Base-by-base conservation (phyloP, 2,888 invertebrate species). In the Sipha maydis region DNA sequence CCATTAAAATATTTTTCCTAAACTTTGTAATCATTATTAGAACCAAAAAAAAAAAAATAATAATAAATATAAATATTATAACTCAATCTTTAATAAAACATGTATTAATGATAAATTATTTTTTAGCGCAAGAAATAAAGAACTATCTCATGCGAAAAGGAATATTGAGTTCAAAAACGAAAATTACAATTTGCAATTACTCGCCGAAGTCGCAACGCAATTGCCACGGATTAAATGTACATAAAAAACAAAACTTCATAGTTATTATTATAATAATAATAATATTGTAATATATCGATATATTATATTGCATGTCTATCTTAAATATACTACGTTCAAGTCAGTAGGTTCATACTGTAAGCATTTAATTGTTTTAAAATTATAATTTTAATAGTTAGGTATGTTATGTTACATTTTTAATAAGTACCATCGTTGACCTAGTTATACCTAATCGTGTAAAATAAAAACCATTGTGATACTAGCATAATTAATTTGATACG, bases 171-270 rank as follows among this genome's bases (percentile, higher is more conserved):
- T 17, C 38, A 67, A 61, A 80, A 73, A 73, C 7, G 88, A 88
- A 75, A 75, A 88, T 41, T 88, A 88, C 61, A 88, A 88, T 88
- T 88, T 88, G 11, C 88, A 67, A 61, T 61, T 88, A 41, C 88
- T 88, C 17, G 88, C 88, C 17, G 88, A 88, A 19, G 80, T 82
- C 31, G 88, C 88, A 0, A 88, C 88, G 0, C 80, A 75, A 75
- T 41, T 88, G 7, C 80, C 88, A 61, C 38, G 80, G 41, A 73
- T 88, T 48, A 31, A 73, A 41, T 28, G 41, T 38, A 41, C 41
- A 34, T 48, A 75, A 75, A 25, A 88, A 78, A 9, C 9, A 61
- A 8, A 11, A 2, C n/a, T 69, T 0, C 14, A 28, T 71, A 17
- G 19, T n/a, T n/a, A n/a, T n/a, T n/a, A n/a, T n/a, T n/a, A n/a